These are phyloP conservation scores for Dreissena polymorpha DNA, from an alignment of 1,140 invertebrate species.

Conservation along the genomic window DNA sequence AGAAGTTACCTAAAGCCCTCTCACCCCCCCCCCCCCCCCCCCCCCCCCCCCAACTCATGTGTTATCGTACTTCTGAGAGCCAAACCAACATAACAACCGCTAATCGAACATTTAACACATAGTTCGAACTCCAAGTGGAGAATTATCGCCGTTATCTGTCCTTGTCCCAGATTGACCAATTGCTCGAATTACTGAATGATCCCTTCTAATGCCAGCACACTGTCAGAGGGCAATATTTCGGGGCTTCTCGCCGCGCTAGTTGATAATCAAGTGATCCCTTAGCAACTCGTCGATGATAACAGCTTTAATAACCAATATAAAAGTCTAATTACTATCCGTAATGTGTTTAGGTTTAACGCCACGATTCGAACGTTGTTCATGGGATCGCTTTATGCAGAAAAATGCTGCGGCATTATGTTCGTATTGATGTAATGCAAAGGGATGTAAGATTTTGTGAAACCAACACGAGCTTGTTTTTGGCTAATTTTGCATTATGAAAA, in stretches of 20 bases:
- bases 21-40: too few species aligned
- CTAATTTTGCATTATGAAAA: too few species aligned
- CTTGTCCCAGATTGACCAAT: constrained; percentile 44
- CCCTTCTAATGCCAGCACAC: constrained; percentile 31
- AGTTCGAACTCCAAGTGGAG: constrained; percentile 20
- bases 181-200: constrained; percentile 39
- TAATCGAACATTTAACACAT: constrained; percentile 12
- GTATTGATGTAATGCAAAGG: too few species aligned
- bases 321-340: background rate
- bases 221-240: constrained; percentile 30
- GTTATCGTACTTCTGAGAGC: too few species aligned
- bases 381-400: too few species aligned
- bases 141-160: constrained; percentile 20
- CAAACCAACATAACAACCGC: background rate
- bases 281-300: background rate
- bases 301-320: background rate
- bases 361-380: too few species aligned
- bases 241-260: constrained; percentile 2
- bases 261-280: background rate
- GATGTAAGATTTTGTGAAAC: too few species aligned
- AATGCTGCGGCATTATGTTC: too few species aligned
- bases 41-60: too few species aligned
- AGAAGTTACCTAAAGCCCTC: too few species aligned
- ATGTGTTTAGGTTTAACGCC: too few species aligned
- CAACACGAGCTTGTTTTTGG: too few species aligned